Evolutionary conservation across 2,797 vertebrate genomes (phyloP).

Genomic region (Halcyon chelicuti): DNA sequence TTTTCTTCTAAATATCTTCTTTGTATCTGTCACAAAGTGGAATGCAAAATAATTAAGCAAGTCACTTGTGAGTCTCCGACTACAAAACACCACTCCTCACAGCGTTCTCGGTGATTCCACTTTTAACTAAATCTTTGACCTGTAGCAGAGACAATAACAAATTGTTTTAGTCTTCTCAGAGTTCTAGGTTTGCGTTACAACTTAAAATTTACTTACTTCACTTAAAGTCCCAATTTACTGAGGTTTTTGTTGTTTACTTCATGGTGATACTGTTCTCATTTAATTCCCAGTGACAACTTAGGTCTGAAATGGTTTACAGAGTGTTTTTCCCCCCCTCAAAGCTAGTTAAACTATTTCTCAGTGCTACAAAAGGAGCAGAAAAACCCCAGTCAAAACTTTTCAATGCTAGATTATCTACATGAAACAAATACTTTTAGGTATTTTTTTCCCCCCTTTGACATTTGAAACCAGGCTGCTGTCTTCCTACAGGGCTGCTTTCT

Average conservation of each 20-base stretch:
- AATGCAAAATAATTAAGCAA: conserved; percentile 13
- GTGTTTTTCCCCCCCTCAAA: rapidly evolving
- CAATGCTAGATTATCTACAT: background rate
- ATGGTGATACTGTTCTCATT: background rate
- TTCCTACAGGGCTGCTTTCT: background rate
- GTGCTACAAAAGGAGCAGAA: background rate
- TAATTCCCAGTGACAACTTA: background rate
- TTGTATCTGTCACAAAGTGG: background rate
- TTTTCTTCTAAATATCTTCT: background rate
- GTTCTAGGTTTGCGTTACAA: background rate
- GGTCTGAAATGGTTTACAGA: background rate
- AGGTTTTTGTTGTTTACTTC: background rate
- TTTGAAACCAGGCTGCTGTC: conserved; percentile 13
- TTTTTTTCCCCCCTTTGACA: conserved; percentile 32
- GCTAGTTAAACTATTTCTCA: background rate
- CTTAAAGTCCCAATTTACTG: background rate
- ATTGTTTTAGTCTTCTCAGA: background rate
- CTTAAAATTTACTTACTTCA: background rate
- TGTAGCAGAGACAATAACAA: background rate
- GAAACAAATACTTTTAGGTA: background rate
- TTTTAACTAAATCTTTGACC: background rate
- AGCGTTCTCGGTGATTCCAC: background rate
- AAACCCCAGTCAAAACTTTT: background rate
- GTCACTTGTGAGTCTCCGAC: background rate
- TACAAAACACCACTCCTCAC: background rate